phyloP scores from a whole-genome alignment of 53 echinoderm and acorn worm genomes.

The Paracentrotus lividus region DNA sequence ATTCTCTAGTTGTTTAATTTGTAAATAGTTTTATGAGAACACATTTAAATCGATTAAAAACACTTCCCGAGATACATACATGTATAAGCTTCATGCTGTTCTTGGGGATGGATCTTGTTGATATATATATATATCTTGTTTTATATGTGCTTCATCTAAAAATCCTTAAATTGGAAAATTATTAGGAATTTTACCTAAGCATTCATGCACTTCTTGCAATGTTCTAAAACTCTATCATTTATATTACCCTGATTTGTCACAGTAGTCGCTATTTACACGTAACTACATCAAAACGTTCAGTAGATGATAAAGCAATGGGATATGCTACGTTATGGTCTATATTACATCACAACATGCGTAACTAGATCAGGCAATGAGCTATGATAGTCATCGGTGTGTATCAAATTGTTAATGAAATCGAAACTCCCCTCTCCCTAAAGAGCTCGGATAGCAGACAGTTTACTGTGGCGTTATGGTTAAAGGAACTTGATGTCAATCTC shows the following conservation, averaged over 20 bases:
- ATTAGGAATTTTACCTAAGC: too few relatives aligned
- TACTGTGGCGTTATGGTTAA: neutral
- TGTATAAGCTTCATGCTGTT: too few relatives aligned
- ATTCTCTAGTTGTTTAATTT: too few relatives aligned
- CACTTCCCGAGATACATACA: too few relatives aligned
- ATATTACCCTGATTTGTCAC: neutral
- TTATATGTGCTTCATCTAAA: too few relatives aligned
- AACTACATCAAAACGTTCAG: neutral
- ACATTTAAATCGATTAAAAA: too few relatives aligned
- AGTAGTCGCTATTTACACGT: neutral
- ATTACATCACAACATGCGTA: neutral
- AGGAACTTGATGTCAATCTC: constrained; percentile 16
- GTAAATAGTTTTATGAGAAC: too few relatives aligned
- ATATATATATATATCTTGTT: too few relatives aligned
- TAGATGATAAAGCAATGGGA: neutral
- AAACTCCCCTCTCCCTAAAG: neutral
- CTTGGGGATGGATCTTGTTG: too few relatives aligned
- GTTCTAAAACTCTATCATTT: too few relatives aligned
- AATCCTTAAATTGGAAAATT: too few relatives aligned
- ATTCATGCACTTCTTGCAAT: too few relatives aligned
- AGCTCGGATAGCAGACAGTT: constrained; percentile 10
- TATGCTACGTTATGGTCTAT: neutral
- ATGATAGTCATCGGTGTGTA: constrained; percentile 2
- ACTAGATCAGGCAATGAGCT: constrained; percentile 11
- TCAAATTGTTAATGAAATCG: constrained; percentile 34